Evolutionary conservation across 2,113 vertebrate species (phyloP), one percentile per base, ranked within the genome.

Genomic region (Probosciger aterrimus): DNA sequence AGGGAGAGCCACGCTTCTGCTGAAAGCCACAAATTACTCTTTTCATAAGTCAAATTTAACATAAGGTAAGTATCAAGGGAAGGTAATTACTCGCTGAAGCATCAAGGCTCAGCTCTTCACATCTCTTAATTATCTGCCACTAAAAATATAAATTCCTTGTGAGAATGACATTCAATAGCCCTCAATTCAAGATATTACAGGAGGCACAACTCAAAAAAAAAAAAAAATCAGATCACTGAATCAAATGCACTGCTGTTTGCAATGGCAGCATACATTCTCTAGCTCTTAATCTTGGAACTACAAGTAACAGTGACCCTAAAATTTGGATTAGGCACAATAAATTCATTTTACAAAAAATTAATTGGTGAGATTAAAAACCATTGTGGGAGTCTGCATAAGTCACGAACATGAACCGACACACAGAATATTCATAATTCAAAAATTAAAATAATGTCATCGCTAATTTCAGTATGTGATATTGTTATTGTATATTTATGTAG

Each of bases 141-240:
- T 90, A 93, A 82, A 95, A 96, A 93, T 78, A 93, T 8, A 14
- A 62, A 83, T 83, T 59, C 33, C 31, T 83, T 62, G 22, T 59
- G 37, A 88, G 67, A 76, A 67, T 57, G 50, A 73, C 59, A 65
- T 23, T 86, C 44, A 78, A 10, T 76, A 92, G 57, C 62, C 30
- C 37, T 64, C 44, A 76, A 19, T 39, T 44, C 7, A 53, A 88
- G 33, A 16, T 49, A 64, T 24, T 53, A 37, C 8, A 50, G 35
- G 16, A 88, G 4, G 33, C 25, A 7, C 23, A 81, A 33, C 46
- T 31, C 4, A 70, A 70, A 30, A 18, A n/a, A 67, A 46, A 20
- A 19, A 14, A 22, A 31, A 65, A 35, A 44, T 35, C 27, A 57
- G 19, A 81, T 27, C n/a, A 47, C 13, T 33, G 23, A 82, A 81